Evolutionary conservation across 2,113 vertebrate species (phyloP).

Genomic region (Irena cyanogastra): DNA sequence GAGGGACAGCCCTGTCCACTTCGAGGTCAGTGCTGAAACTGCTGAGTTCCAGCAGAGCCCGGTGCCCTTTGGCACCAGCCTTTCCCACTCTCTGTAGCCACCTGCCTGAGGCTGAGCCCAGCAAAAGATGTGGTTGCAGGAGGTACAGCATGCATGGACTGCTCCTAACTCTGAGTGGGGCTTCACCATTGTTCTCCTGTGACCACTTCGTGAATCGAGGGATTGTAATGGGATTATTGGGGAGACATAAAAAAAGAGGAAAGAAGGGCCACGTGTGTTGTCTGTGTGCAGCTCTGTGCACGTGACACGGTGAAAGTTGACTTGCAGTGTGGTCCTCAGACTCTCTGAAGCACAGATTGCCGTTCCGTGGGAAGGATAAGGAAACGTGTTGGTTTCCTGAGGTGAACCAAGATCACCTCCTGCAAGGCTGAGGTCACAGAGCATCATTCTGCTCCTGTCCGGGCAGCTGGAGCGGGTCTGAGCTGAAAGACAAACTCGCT

Average conservation of each 20-base stretch:
- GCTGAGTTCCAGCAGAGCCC: not conserved
- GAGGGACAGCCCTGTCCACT: not conserved
- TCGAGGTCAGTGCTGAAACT: not conserved
- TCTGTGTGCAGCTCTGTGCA: not conserved
- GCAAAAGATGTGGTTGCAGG: not conserved
- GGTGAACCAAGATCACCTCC: not conserved
- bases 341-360: not conserved
- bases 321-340: not conserved
- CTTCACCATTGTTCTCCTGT: not conserved
- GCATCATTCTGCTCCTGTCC: rapidly evolving
- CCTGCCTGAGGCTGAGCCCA: not conserved
- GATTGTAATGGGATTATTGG: not conserved
- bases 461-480: not conserved
- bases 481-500: not conserved
- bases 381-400: not conserved
- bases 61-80: not conserved
- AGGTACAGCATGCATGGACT: rapidly evolving
- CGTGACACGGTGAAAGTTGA: not conserved
- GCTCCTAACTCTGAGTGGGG: not conserved
- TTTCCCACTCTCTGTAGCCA: not conserved
- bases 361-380: rapidly evolving
- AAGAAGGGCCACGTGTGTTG: not conserved
- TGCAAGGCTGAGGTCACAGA: not conserved
- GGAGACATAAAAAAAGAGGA: rapidly evolving
- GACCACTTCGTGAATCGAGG: not conserved